Evolutionary conservation across 2,797 vertebrate species (phyloP).

Genomic region (Darevskia nairensis): DNA sequence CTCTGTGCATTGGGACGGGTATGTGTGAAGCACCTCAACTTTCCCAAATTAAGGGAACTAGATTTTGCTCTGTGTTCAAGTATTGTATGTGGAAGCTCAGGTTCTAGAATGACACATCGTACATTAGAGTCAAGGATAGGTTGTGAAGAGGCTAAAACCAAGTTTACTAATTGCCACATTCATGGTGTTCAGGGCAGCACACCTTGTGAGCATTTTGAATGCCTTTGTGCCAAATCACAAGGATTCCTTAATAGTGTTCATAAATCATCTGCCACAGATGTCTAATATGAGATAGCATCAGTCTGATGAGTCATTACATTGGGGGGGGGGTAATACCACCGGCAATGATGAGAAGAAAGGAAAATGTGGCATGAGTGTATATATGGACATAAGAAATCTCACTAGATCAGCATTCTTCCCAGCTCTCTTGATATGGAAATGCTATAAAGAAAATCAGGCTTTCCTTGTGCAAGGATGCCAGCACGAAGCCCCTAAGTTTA

Average conservation of each 20-base stretch:
- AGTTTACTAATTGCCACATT: not conserved
- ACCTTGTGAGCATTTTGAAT: not conserved
- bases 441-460: not conserved
- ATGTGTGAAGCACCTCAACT: not conserved
- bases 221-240: not conserved
- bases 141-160: not conserved
- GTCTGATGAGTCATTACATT: not conserved
- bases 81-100: not conserved
- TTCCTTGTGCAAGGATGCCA: not conserved
- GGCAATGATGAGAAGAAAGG: not conserved
- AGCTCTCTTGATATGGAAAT: not conserved
- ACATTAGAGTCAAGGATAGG: not conserved
- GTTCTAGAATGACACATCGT: not conserved
- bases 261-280: not conserved
- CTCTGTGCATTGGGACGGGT: not conserved
- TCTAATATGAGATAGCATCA: rapidly evolving
- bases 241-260: not conserved
- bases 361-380: not conserved
- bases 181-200: not conserved
- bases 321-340: not conserved
- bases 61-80: not conserved
- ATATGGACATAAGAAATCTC: not conserved
- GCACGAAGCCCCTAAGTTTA: not conserved
- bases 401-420: not conserved
- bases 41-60: not conserved